Evolutionary conservation across 1,140 invertebrate species (phyloP).

Genomic region (Cyrtorhinus lividipennis): DNA sequence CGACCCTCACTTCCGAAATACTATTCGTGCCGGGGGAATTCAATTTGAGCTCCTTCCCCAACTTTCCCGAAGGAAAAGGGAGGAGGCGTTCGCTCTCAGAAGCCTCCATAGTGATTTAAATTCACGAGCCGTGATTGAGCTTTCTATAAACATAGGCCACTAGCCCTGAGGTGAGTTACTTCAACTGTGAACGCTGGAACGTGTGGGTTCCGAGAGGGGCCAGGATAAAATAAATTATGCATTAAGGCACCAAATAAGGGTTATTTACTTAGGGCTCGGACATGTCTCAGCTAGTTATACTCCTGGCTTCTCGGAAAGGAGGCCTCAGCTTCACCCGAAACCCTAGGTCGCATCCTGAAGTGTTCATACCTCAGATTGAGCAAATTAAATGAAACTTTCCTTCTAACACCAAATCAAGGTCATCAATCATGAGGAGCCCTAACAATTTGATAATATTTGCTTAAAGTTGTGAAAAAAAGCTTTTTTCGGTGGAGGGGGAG

Average conservation of each 20-base stretch:
- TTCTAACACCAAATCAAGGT: too few relatives aligned
- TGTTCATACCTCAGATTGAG: too few relatives aligned
- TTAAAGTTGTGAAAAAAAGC: too few relatives aligned
- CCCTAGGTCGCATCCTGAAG: too few relatives aligned
- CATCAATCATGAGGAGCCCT: too few relatives aligned
- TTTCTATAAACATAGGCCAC: background rate
- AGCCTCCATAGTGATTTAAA: background rate
- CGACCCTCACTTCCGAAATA: background rate
- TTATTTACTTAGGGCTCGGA: background rate
- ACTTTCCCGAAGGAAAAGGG: background rate
- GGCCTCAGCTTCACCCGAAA: too few relatives aligned
- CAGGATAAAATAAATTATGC: background rate
- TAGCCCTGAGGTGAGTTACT: background rate
- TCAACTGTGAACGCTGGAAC: background rate
- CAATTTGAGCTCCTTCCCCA: background rate
- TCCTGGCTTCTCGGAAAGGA: too few relatives aligned
- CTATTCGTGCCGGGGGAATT: background rate
- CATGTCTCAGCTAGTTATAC: too few relatives aligned
- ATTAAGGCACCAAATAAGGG: background rate
- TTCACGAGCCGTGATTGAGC: background rate
- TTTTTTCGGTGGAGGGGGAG: too few relatives aligned
- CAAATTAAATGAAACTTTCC: too few relatives aligned
- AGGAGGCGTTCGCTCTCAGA: background rate
- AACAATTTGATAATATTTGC: too few relatives aligned
- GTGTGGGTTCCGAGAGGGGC: background rate